Evolutionary conservation across 2,113 vertebrate species (phyloP), one percentile per base, ranked within the genome.

Genomic region (Percina caprodes): DNA sequence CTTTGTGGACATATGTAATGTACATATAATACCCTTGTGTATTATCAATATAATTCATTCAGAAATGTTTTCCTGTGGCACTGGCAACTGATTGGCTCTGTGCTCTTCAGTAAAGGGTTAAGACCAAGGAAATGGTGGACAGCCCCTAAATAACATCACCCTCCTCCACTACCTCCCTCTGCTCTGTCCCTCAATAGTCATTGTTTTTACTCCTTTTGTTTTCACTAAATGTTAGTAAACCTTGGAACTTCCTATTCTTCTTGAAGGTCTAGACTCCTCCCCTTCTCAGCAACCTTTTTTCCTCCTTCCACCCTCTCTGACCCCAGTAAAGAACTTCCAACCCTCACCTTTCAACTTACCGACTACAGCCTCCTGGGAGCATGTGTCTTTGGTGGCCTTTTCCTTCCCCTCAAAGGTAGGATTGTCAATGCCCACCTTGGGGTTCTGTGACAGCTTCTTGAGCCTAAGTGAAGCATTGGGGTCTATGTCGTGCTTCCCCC

Each of bases 351-450:
- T 68, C 18, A 19, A 91, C 91, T 92, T 84, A 93, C 92, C 92
- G 0, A 70, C 76, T 15, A 84, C 77, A 39, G 71, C 82, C 68
- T 86, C 95, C 92, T 95, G 66, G 77, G 93, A 88, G 90, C 93
- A 89, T 83, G 86, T 73, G 93, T 95, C 92, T 95, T 94, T 91
- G 94, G 95, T 85, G 94, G 89, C 79, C 89, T 92, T 95, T 93
- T 99, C 97, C 71, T 96, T 96, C 18, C 94, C 96, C 62, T 99
- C 97, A 85, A 98, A 99, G 80, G 96, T 98, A 66, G 97, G 97
- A 86, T 99, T 99, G 93, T 98, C 97, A 83, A 98, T 97, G 93
- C 97, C 97, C 91, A 96, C 96, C 89, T 97, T 98, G 69, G 86
- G 96, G 92, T 97, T 97, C 67, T 98, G 96, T 9, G 97, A 95